A percentile compares a stretch with the other conserved stretches of the same genome.
These are phyloP conservation scores for Blomia tropicalis DNA, from an alignment of 2,888 invertebrate species.

Conservation along the genomic window DNA sequence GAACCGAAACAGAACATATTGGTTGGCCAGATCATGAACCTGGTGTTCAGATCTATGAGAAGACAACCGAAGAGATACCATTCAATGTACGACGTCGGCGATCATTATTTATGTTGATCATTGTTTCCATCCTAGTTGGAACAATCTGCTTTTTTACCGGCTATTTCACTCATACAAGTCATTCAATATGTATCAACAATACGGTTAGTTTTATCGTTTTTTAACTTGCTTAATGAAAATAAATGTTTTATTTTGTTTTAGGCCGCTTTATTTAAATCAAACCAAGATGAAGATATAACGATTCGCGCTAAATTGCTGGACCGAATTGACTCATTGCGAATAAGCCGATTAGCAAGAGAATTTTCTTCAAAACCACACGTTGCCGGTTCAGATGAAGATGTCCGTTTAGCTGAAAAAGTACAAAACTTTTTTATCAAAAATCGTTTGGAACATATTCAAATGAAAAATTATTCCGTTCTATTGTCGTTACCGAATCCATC, in stretches of 20 bases:
- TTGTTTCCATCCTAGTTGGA: slow-evolving; percentile 27
- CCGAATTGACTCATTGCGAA: neutral
- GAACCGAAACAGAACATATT: slow-evolving; percentile 28
- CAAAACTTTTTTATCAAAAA: slow-evolving; percentile 27
- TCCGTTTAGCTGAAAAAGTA: slow-evolving; percentile 27
- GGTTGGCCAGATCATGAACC: slow-evolving; percentile 30
- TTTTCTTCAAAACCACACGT: slow-evolving; percentile 27
- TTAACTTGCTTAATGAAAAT: slow-evolving; percentile 17
- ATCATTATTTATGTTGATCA: slow-evolving; percentile 25
- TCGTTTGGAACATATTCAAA: slow-evolving; percentile 28
- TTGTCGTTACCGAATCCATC: slow-evolving; percentile 28
- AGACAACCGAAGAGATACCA: slow-evolving; percentile 29
- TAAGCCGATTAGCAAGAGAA: slow-evolving; percentile 16
- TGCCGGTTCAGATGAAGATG: slow-evolving; percentile 30
- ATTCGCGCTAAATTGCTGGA: slow-evolving; percentile 26
- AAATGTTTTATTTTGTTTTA: neutral
- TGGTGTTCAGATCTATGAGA: slow-evolving; percentile 31
- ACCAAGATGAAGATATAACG: slow-evolving; percentile 29
- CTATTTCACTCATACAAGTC: slow-evolving; percentile 29
- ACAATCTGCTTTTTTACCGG: slow-evolving; percentile 30
- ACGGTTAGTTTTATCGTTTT: slow-evolving; percentile 23
- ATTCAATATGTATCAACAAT: slow-evolving; percentile 24
- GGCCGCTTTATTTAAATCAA: slow-evolving; percentile 28
- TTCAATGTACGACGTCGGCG: slow-evolving; percentile 12
- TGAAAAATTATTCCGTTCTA: slow-evolving; percentile 29